phyloP scores from a whole-genome alignment of 2,797 vertebrate genomes.

The Schizopygopsis malacanthus region DNA sequence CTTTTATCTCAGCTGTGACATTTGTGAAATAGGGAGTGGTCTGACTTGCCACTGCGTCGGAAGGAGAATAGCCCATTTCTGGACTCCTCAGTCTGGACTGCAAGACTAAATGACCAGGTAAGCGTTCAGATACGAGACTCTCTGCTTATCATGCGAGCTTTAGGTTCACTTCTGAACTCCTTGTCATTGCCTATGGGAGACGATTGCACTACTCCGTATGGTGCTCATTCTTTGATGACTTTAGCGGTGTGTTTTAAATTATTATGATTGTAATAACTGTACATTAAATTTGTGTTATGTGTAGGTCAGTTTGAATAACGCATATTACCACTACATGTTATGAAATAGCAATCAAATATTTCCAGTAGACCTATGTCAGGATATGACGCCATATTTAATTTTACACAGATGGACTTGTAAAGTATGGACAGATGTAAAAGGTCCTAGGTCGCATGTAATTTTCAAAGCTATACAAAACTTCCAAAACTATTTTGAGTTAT shows the following conservation, averaged over 20 bases:
- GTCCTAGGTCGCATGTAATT: too few species aligned
- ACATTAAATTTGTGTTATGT: neutral
- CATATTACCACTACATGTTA: neutral
- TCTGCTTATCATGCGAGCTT: slow-evolving; percentile 21
- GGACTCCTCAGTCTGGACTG: neutral
- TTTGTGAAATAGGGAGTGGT: slow-evolving; percentile 53
- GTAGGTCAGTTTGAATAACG: neutral
- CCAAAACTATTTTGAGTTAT: too few species aligned
- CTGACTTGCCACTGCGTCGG: slow-evolving; percentile 6
- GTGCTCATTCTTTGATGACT: slow-evolving; percentile 13
- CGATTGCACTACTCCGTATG: neutral
- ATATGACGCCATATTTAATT: neutral
- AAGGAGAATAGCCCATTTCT: slow-evolving; percentile 42
- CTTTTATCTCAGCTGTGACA: slow-evolving; percentile 57
- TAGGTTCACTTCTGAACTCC: slow-evolving; percentile 9
- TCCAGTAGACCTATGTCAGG: neutral
- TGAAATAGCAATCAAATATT: neutral
- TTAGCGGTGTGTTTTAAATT: neutral
- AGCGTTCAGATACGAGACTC: slow-evolving; percentile 37
- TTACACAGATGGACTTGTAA: neutral
- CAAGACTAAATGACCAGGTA: slow-evolving; percentile 39
- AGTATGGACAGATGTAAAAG: neutral
- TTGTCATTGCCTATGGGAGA: neutral
- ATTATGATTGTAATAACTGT: neutral
- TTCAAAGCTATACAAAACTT: neutral